Conservation (phyloP, 2,797 vertebrate genomes). For the Sebastiscus albofasciatus region DNA sequence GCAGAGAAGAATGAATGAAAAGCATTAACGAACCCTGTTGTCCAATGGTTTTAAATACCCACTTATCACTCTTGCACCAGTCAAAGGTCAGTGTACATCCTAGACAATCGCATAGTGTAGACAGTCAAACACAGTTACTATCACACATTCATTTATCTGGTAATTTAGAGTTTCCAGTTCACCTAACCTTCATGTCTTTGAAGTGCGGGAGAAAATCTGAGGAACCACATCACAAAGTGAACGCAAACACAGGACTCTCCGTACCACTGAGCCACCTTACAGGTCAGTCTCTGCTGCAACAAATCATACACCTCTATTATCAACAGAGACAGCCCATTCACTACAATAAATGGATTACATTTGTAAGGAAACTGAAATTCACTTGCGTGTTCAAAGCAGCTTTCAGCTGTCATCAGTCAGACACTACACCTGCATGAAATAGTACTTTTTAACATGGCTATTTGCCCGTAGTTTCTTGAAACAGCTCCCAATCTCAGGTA, state of each 20-base stretch:
- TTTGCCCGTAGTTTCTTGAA: not conserved
- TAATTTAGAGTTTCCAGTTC: not conserved
- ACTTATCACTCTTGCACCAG: slow-evolving; percentile 4
- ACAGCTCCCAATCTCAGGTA: not conserved
- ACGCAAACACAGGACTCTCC: not conserved
- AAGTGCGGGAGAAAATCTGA: not conserved
- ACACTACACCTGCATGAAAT: not conserved
- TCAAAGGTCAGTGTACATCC: slow-evolving; percentile 17
- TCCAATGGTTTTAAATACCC: slow-evolving; percentile 17
- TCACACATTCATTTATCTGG: slow-evolving; percentile 1
- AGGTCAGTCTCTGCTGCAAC: not conserved
- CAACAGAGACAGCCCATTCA: not conserved
- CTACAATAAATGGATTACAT: not conserved
- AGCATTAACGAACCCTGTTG: not conserved
- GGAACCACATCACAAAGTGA: not conserved
- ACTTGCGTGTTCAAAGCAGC: not conserved
- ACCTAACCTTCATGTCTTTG: not conserved
- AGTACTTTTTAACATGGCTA: not conserved
- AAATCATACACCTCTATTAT: not conserved
- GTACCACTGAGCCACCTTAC: not conserved
- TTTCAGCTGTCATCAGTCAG: not conserved
- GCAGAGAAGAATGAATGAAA: slow-evolving; percentile 5
- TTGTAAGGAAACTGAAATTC: not conserved
- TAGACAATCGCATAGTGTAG: not conserved
- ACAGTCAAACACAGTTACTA: not conserved